Evolutionary conservation across 2,888 invertebrate species (phyloP).

Genomic region (Odontothrips loti): DNA sequence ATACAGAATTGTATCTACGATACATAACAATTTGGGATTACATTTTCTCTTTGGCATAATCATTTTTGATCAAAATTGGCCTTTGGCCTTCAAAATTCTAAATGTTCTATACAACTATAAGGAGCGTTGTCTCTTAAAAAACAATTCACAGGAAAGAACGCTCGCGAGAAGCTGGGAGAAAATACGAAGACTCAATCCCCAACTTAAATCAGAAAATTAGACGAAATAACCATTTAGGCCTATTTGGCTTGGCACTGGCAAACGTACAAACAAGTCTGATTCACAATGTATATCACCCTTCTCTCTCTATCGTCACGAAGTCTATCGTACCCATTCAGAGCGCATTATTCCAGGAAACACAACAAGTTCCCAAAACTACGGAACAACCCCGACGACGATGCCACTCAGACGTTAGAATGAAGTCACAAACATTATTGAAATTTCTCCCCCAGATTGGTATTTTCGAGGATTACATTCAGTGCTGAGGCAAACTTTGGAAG

Average conservation of each 20-base stretch:
- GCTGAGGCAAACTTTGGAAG: too few relatives aligned
- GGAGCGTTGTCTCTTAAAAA: not conserved
- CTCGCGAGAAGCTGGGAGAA: not conserved
- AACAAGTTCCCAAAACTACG: not conserved
- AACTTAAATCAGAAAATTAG: not conserved
- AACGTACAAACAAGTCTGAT: not conserved
- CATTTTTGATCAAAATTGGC: constrained; percentile 16
- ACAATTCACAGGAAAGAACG: not conserved
- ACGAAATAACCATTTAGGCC: constrained; percentile 4
- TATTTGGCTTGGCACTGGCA: constrained; percentile 26
- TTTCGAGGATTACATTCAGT: too few relatives aligned
- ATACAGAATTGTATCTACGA: constrained; percentile 14
- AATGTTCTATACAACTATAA: not conserved
- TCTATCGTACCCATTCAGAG: not conserved
- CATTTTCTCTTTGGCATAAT: constrained; percentile 13
- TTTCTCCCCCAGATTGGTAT: too few relatives aligned
- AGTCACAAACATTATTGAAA: too few relatives aligned
- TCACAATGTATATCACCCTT: not conserved
- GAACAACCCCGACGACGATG: too few relatives aligned
- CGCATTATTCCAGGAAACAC: not conserved
- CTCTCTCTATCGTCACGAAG: not conserved
- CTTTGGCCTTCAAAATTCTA: not conserved
- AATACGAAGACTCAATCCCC: not conserved
- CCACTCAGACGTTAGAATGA: too few relatives aligned
- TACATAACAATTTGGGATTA: not conserved